phyloP scores from a whole-genome alignment of 2,113 vertebrate species.

The Callocephalon fimbriatum region DNA sequence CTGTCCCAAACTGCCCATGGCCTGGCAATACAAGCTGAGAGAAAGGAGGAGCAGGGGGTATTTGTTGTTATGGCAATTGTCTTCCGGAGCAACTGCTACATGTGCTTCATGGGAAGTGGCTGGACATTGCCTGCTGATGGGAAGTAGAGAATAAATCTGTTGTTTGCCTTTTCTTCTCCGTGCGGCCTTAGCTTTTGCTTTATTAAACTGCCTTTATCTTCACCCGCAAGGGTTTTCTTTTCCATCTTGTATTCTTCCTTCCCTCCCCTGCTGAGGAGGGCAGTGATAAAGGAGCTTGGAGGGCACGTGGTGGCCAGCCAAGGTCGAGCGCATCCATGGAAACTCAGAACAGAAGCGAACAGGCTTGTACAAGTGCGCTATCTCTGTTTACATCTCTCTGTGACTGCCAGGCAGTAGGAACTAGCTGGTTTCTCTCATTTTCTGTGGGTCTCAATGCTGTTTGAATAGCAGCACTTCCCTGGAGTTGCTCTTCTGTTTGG shows the following conservation, averaged over 20 bases:
- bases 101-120: not conserved
- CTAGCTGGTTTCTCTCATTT: not conserved
- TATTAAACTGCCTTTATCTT: not conserved
- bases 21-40: not conserved
- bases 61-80: not conserved
- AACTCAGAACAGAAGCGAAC: not conserved
- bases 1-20: no score
- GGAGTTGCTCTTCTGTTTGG: not conserved
- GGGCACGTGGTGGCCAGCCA: not conserved
- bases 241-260: not conserved
- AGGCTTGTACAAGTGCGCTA: rapidly evolving
- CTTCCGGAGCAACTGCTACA: not conserved
- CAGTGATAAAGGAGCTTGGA: not conserved
- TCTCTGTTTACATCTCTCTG: not conserved
- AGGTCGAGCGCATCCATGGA: not conserved
- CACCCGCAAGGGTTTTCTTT: not conserved
- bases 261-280: not conserved
- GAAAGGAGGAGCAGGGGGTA: not conserved
- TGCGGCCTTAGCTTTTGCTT: not conserved
- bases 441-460: not conserved
- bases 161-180: not conserved
- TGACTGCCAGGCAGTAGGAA: not conserved
- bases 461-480: not conserved
- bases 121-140: not conserved
- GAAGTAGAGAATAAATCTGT: not conserved